A percentile compares a stretch with the other conserved stretches of the same genome.
Evolutionary conservation across 2,888 invertebrate species (phyloP).

Genomic region (Lycaena phlaeas): DNA sequence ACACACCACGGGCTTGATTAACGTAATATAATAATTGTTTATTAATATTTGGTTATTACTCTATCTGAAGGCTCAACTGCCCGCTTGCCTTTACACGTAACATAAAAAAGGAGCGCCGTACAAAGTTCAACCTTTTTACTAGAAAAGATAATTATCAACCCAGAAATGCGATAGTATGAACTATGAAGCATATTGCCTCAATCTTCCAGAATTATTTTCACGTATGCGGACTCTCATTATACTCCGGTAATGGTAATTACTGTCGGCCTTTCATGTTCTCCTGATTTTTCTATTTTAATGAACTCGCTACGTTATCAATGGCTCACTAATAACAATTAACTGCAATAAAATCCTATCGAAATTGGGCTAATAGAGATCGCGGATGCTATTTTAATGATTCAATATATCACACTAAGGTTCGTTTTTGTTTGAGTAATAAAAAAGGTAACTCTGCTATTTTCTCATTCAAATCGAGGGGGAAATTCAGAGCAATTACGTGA

Average conservation of each 20-base stretch:
- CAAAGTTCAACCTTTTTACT: too few species aligned
- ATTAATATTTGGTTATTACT: too few species aligned
- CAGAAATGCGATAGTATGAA: too few species aligned
- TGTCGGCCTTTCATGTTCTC: not conserved
- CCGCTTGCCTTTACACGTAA: too few species aligned
- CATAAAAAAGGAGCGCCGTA: too few species aligned
- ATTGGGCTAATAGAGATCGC: slow-evolving; percentile 24
- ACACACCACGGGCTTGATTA: too few species aligned
- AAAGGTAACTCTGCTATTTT: slow-evolving; percentile 6
- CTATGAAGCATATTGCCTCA: too few species aligned
- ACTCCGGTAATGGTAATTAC: not conserved
- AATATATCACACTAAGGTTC: slow-evolving; percentile 19
- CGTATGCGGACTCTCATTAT: too few species aligned
- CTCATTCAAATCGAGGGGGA: slow-evolving; percentile 32
- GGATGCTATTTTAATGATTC: slow-evolving; percentile 10
- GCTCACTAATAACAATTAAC: slow-evolving; percentile 42
- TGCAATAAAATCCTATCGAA: slow-evolving; percentile 45
- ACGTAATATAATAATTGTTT: too few species aligned
- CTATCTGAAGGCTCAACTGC: too few species aligned
- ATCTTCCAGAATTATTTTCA: too few species aligned
- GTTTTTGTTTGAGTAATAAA: slow-evolving; percentile 20
- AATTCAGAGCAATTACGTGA: slow-evolving; percentile 54
- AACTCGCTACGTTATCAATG: slow-evolving; percentile 10
- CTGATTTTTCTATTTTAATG: not conserved
- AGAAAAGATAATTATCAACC: too few species aligned